phyloP scores from a whole-genome alignment of 2,113 vertebrate genomes.

The Octodon degus region DNA sequence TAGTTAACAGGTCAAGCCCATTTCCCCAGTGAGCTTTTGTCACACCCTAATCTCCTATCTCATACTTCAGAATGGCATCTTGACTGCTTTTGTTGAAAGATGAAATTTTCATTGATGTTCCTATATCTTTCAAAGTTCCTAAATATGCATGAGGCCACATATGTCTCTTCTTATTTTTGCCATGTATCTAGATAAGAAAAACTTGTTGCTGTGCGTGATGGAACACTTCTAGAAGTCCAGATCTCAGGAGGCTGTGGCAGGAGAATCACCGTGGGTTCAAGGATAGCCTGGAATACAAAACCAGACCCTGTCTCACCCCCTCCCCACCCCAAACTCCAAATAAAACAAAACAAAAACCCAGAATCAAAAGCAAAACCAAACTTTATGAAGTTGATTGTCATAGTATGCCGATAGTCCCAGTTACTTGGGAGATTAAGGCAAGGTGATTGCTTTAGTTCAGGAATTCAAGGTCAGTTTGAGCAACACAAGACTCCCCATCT shows the following conservation, averaged over 20 bases:
- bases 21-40: not conserved
- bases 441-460: not conserved
- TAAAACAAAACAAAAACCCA: not conserved
- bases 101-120: constrained; percentile 51
- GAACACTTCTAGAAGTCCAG: not conserved
- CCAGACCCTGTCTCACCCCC: not conserved
- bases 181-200: constrained; percentile 34
- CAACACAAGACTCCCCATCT: not conserved
- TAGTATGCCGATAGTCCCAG: not conserved
- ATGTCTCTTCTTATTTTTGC: constrained; percentile 48
- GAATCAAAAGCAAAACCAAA: not conserved
- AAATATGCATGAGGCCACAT: constrained; percentile 30
- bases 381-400: not conserved
- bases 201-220: not conserved
- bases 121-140: constrained; percentile 56
- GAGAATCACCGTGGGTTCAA: not conserved
- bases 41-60: not conserved
- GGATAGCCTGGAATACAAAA: not conserved
- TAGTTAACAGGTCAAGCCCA: not conserved
- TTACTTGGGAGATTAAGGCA: not conserved
- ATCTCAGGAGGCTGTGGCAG: not conserved
- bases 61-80: not conserved
- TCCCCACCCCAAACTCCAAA: not conserved
- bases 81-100: not conserved
- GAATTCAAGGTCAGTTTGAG: not conserved